These are phyloP conservation scores for Coleophora flavipennella DNA, from an alignment of 2,888 invertebrate species.

Conservation along the genomic window DNA sequence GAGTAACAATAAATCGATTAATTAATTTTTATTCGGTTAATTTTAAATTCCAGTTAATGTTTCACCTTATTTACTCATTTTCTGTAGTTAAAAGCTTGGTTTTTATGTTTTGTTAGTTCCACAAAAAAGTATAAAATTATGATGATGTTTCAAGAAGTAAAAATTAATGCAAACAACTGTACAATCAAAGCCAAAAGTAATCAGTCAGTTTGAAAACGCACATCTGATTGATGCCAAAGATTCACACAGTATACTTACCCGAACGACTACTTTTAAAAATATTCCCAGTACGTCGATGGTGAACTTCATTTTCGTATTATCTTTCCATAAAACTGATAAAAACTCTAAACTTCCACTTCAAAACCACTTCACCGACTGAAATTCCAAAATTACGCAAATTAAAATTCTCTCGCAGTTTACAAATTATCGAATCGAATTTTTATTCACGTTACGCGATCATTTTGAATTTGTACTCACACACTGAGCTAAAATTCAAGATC, in stretches of 20 bases:
- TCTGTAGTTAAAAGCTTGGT: no score
- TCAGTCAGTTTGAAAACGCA: background rate
- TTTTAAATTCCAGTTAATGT: no score
- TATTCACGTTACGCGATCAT: constrained; percentile 19
- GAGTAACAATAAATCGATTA: no score
- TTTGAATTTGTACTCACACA: constrained; percentile 12
- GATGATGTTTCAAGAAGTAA: no score
- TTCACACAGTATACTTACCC: constrained; percentile 38
- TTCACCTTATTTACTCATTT: no score
- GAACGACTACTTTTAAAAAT: constrained; percentile 66
- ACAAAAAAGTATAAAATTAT: no score
- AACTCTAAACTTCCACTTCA: constrained; percentile 35
- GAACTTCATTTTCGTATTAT: constrained; percentile 58
- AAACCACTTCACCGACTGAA: constrained; percentile 54
- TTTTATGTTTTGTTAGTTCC: no score
- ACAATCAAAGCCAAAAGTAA: no score
- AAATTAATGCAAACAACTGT: no score
- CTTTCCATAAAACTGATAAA: constrained; percentile 13
- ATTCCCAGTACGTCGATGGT: constrained; percentile 65
- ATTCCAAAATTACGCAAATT: constrained; percentile 28
- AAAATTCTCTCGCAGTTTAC: constrained; percentile 13
- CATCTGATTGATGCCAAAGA: no score
- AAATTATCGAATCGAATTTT: constrained; percentile 2
- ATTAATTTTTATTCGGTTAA: no score
- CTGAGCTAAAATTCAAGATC: constrained; percentile 24